phyloP scores from a whole-genome alignment of 2,797 vertebrate species.

The Sparidentex hasta region DNA sequence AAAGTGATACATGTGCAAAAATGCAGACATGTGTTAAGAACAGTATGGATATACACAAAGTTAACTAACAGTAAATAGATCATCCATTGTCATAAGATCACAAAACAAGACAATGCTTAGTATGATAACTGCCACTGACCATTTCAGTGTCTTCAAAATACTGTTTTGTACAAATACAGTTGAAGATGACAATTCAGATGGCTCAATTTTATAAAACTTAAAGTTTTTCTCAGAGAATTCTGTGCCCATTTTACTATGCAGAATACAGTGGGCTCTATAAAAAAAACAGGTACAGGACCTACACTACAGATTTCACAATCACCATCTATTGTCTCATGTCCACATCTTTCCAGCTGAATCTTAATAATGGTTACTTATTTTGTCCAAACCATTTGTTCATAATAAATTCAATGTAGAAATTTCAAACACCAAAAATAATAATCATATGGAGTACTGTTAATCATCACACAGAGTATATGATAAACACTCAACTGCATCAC shows the following conservation, averaged over 20 bases:
- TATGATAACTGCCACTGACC: too few relatives aligned
- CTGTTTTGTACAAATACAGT: too few relatives aligned
- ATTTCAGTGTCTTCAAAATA: too few relatives aligned
- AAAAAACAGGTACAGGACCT: neutral
- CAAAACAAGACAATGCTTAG: neutral
- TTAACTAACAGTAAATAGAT: too few relatives aligned
- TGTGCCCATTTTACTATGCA: neutral
- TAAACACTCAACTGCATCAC: neutral
- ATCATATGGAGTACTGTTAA: neutral
- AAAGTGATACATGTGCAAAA: constrained; percentile 8
- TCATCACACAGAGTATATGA: neutral
- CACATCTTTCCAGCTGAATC: neutral
- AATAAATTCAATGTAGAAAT: neutral
- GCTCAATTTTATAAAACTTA: too few relatives aligned
- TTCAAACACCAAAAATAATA: neutral
- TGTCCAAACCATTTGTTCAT: too few relatives aligned
- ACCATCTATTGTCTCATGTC: neutral
- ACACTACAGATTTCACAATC: neutral
- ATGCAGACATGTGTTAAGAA: neutral
- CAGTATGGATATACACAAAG: neutral
- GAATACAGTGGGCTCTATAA: neutral
- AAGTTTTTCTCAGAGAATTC: neutral
- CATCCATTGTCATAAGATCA: neutral
- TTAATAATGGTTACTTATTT: neutral
- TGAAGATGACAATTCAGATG: too few relatives aligned